A percentile compares a stretch with the other conserved stretches of the same genome.
Conservation (phyloP, 2,797 vertebrate species). For the Coreius guichenoti region DNA sequence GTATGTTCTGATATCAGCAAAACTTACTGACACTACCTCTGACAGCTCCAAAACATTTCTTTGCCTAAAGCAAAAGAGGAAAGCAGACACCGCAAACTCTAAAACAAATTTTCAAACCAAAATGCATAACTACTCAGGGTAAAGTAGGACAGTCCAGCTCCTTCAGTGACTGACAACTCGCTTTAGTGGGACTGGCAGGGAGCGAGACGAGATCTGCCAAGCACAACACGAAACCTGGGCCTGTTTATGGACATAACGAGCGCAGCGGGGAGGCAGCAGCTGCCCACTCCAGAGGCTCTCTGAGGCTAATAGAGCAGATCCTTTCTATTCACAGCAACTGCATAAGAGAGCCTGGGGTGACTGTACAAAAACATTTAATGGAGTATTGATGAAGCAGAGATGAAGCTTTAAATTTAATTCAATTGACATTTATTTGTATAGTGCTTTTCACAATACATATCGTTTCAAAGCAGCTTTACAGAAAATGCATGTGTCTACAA, state of each 20-base stretch:
- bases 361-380: slow-evolving; percentile 33
- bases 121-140: slow-evolving; percentile 51
- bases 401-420: not conserved
- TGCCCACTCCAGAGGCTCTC: slow-evolving; percentile 57
- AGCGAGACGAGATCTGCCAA: slow-evolving; percentile 65
- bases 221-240: slow-evolving; percentile 64
- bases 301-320: slow-evolving; percentile 54
- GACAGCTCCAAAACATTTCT: not conserved
- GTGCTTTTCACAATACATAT: too few species aligned
- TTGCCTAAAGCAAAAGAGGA: not conserved
- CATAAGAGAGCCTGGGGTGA: slow-evolving; percentile 51
- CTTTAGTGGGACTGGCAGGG: slow-evolving; percentile 69
- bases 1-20: slow-evolving; percentile 1
- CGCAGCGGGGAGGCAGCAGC: slow-evolving; percentile 63
- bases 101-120: slow-evolving; percentile 44
- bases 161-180: slow-evolving; percentile 64
- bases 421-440: too few species aligned
- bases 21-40: not conserved
- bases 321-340: slow-evolving; percentile 48
- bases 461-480: too few species aligned
- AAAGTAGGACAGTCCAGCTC: slow-evolving; percentile 51
- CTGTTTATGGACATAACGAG: slow-evolving; percentile 69
- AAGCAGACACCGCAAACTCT: not conserved
- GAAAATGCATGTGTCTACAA: too few species aligned
- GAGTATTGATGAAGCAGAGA: slow-evolving; percentile 45